phyloP scores from a whole-genome alignment of 2,113 vertebrate genomes.

The Vulpes lagopus region DNA sequence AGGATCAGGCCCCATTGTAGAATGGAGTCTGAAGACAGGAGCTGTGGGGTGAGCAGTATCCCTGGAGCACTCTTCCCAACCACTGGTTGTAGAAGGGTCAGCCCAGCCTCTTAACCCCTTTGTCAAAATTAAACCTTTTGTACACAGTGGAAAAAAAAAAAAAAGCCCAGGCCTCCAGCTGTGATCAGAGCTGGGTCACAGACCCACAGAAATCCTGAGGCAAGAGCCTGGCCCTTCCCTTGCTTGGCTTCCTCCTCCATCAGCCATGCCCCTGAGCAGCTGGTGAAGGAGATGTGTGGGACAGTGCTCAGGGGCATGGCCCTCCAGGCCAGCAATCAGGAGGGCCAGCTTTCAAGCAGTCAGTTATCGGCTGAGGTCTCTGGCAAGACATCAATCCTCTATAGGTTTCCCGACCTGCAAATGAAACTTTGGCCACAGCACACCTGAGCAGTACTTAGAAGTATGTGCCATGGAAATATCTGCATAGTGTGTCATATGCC shows the following conservation, averaged over 20 bases:
- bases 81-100: slow-evolving; percentile 5
- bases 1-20: neutral
- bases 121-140: slow-evolving; percentile 78
- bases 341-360: neutral
- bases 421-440: neutral
- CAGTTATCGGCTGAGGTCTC: neutral
- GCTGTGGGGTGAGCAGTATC: neutral
- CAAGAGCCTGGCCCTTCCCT: neutral
- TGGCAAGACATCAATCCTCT: neutral
- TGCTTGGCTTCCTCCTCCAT: neutral
- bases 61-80: neutral
- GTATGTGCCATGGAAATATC: neutral
- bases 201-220: neutral
- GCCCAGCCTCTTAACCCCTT: slow-evolving; percentile 2
- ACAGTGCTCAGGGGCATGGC: too few species aligned
- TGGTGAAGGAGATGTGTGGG: neutral
- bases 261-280: fast-evolving
- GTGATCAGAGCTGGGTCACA: neutral
- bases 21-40: neutral
- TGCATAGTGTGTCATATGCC: neutral
- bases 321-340: neutral
- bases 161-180: neutral
- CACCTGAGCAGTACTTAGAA: neutral
- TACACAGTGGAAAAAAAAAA: neutral
- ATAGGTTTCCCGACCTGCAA: neutral